Conservation (phyloP, 1,140 invertebrate genomes). For the Drosophila watanabei region DNA sequence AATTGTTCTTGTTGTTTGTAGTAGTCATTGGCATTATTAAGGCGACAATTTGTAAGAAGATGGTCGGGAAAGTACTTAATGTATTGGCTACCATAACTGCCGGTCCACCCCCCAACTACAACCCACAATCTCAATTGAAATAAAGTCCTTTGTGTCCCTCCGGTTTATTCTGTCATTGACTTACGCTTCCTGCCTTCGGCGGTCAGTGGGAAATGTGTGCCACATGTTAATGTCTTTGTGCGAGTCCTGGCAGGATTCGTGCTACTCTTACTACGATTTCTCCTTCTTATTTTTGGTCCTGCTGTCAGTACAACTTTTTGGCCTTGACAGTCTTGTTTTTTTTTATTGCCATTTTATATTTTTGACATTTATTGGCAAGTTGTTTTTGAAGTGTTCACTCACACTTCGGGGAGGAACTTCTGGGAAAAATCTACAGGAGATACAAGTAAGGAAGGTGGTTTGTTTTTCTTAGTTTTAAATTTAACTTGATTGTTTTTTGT, state of each 20-base stretch:
- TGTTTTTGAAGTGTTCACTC: constrained; percentile 53
- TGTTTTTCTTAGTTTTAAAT: too few relatives aligned
- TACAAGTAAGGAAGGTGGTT: not conserved
- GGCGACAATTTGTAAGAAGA: constrained; percentile 49
- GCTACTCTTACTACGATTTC: not conserved
- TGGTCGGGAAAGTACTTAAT: constrained; percentile 54
- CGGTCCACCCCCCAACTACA: not conserved
- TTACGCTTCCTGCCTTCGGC: constrained; percentile 49
- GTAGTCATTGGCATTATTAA: constrained; percentile 57
- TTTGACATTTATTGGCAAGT: constrained; percentile 65
- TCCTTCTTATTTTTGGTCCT: not conserved
- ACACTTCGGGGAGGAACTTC: constrained; percentile 2
- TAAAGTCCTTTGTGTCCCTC: constrained; percentile 46
- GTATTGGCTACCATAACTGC: constrained; percentile 39
- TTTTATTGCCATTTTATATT: constrained; percentile 63
- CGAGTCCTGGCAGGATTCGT: constrained; percentile 27
- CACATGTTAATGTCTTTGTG: constrained; percentile 64
- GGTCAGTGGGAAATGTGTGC: constrained; percentile 54
- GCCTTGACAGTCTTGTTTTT: constrained; percentile 51
- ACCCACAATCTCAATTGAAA: constrained; percentile 35
- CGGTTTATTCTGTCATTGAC: constrained; percentile 47
- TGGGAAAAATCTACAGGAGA: not conserved
- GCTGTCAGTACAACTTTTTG: constrained; percentile 58
- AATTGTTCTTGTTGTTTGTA: constrained; percentile 43
- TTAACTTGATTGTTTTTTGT: not conserved